phyloP scores from a whole-genome alignment of 2,113 vertebrate genomes.

The Amblyopsis rosae region DNA sequence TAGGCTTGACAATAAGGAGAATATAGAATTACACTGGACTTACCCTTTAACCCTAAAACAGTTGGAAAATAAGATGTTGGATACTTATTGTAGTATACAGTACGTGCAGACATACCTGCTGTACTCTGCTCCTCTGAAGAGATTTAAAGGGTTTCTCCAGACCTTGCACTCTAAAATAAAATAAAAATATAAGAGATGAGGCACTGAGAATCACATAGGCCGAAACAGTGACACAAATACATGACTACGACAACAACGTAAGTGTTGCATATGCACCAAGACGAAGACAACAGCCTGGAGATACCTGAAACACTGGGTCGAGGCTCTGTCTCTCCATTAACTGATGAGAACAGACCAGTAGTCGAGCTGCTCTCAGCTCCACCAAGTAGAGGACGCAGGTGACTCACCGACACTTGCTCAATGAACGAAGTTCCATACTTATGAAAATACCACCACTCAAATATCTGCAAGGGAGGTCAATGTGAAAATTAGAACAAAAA shows the following conservation, averaged over 20 bases:
- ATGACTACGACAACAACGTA: neutral
- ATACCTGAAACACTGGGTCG: conserved; percentile 92
- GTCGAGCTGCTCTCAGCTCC: conserved; percentile 84
- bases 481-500: conserved; percentile 4
- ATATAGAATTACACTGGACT: no score
- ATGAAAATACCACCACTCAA: conserved; percentile 99
- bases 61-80: no score
- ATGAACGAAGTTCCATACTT: conserved; percentile 98
- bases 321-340: conserved; percentile 82
- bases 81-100: no score
- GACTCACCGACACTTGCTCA: conserved; percentile 96
- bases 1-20: no score
- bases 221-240: neutral
- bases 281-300: neutral
- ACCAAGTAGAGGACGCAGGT: conserved; percentile 90
- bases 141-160: conserved; percentile 96
- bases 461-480: conserved; percentile 78
- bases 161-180: conserved; percentile 91
- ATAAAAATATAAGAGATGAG: neutral
- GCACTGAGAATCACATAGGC: neutral
- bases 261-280: neutral
- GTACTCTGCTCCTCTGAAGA: conserved; percentile 98
- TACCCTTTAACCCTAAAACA: no score
- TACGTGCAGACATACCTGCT: conserved; percentile 86
- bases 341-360: conserved; percentile 82